Evolutionary conservation across 1,140 invertebrate species (phyloP), one percentile per base, ranked within the genome.

Genomic region (Atta colombica): DNA sequence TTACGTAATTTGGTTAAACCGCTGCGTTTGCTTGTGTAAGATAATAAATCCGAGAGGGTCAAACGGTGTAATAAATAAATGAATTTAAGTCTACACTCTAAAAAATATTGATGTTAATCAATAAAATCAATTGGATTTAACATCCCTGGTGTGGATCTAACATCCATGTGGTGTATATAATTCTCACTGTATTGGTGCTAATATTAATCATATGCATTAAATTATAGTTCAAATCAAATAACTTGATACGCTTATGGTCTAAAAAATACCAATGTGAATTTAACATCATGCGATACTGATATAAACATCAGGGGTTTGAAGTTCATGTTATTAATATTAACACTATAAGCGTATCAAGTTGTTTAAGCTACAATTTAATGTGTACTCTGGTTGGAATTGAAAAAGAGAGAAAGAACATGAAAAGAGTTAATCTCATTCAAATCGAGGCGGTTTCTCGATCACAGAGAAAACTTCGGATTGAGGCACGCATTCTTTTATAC

Each of bases 1-100:
- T 81, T 71, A 60, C 35, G 35, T 71, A 45, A 71, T 81, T 81
- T 39, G 16, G 71, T 81, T 71, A 81, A 81, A 71, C 45, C 35
- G 53, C 49, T 25, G 63, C 77, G 21, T 77, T 45, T 25, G 75
- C 35, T 65, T 8, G 75, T 10, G 60, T 45, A 39, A 71, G 28
- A 39, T 71, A 60, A 71, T 31, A 81, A 71, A 69, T n/a, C 12
- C 65, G 21, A 0, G 31, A 8, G 77, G 21, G 16, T n/a, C 78
- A 16, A 14, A 53, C 55, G 61, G 75, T 51, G 12, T 8, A 3
- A 49, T 21, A 31, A 65, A 78, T 49, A 31, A 49, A 78, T 21
- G 25, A 21, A 78, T 51, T 49, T n/a, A 61, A 63, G 25, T 63
- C n/a, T 39, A 45, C 2, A 0, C 39, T 45, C 0, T 2, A 45